Base-by-base conservation (phyloP, 2,797 vertebrate genomes). In the Nannoperca australis region DNA sequence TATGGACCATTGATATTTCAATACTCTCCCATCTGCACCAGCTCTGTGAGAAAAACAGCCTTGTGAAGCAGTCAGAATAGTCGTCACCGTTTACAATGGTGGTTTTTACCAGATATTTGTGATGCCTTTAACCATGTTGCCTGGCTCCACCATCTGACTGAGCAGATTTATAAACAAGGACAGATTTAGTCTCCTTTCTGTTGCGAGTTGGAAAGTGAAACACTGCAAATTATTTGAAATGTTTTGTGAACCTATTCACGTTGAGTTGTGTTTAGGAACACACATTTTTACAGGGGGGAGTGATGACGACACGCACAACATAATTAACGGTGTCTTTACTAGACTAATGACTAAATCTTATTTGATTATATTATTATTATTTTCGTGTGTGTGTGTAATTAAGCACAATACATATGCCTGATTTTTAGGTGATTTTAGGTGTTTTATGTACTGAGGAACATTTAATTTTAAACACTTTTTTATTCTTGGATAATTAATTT, bases 1-100 rank as follows among this genome's bases (percentile, higher is more conserved):
- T 85, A 88, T 77, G 84, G 76, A 66, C 76, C 78, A 74, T 63
- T 86, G 86, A 79, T 89, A 78, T 90, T 85, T 87, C 72, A 59
- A 42, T 47, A 50, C 2, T 4, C n/a, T 80, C 44, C 86, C 83
- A 88, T 91, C 78, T 87, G 83, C 84, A 86, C 75, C 77, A 73
- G 72, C 64, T 84, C 56, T 71, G 2, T 9, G 68, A 45, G 20
- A 20, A 66, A 78, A 84, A 82, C 36, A n/a, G 64, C 73, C 38
- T 73, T 11, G n/a, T 50, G 36, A 80, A 79, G 62, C 59, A 62
- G 44, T 85, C 62, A 55, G 63, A 83, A 73, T 59, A 44, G 73
- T 70, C 55, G 34, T 74, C 3, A 63, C 30, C 14, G 12, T 74
- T 85, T 63, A 66, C 27, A 64, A 20, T 54, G 40, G 22, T 67